These are phyloP conservation scores for Sipha flava DNA, from an alignment of 1,140 invertebrate genomes.

Conservation along the genomic window DNA sequence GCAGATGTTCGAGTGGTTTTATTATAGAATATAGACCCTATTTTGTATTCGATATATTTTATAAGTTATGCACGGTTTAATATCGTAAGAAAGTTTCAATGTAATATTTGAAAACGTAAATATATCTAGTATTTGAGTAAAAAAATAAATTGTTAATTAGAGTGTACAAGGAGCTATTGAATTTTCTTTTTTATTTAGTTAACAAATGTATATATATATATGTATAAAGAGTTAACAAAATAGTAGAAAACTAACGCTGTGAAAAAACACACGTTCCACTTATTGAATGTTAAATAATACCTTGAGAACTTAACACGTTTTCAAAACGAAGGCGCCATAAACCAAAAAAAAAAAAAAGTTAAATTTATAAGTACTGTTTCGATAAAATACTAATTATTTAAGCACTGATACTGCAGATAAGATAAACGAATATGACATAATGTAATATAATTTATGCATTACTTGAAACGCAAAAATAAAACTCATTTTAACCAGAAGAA, in stretches of 20 bases:
- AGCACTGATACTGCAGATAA: no score
- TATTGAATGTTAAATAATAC: not conserved
- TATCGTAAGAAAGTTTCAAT: not conserved
- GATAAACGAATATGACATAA: not conserved
- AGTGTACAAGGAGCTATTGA: not conserved
- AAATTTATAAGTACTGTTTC: no score
- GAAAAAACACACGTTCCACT: not conserved
- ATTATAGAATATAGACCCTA: not conserved
- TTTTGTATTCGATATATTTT: not conserved
- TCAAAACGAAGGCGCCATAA: no score
- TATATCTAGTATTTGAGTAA: not conserved
- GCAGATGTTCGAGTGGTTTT: no score
- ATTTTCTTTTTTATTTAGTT: not conserved
- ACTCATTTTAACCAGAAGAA: no score
- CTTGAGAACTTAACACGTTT: no score
- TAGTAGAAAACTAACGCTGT: not conserved
- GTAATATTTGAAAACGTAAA: not conserved
- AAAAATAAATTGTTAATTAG: constrained; percentile 1
- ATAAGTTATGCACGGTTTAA: not conserved
- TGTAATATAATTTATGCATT: not conserved
- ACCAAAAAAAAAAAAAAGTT: no score
- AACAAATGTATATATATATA: no score
- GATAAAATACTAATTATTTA: no score
- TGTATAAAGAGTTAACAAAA: not conserved
- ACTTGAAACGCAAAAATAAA: no score